These are phyloP conservation scores for Caenorhabditis afra DNA, from an alignment of 2,888 invertebrate genomes.

Conservation along the genomic window DNA sequence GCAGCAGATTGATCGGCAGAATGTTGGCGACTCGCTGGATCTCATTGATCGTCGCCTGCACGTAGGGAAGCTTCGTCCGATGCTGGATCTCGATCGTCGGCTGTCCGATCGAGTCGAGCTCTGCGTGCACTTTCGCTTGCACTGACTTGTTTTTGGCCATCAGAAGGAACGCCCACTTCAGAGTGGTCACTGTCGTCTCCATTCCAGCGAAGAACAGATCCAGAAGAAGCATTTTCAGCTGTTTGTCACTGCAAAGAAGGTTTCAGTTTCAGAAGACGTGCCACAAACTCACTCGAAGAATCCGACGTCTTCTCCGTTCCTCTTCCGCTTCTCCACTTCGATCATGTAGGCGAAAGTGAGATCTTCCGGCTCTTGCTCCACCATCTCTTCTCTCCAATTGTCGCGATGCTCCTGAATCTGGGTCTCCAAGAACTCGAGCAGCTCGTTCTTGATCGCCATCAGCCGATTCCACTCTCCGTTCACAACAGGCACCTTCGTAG, in stretches of 20 bases:
- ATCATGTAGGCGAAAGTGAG: slow-evolving; percentile 78
- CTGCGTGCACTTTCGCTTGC: slow-evolving; percentile 67
- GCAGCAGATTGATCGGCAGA: slow-evolving; percentile 79
- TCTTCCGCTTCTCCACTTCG: slow-evolving; percentile 74
- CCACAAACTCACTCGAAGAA: slow-evolving; percentile 68
- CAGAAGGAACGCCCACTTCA: slow-evolving; percentile 79
- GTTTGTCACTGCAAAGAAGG: slow-evolving; percentile 73
- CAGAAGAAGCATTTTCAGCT: slow-evolving; percentile 78
- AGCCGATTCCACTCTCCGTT: slow-evolving; percentile 75
- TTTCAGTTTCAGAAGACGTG: not conserved
- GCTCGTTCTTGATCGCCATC: slow-evolving; percentile 67
- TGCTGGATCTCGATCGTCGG: slow-evolving; percentile 66
- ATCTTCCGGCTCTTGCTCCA: slow-evolving; percentile 69
- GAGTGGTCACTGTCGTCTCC: slow-evolving; percentile 80
- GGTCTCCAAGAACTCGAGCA: slow-evolving; percentile 71
- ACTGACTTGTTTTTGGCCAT: slow-evolving; percentile 64
- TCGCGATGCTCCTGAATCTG: slow-evolving; percentile 71
- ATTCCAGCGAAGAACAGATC: slow-evolving; percentile 80
- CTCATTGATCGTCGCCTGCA: slow-evolving; percentile 78
- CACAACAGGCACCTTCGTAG: slow-evolving; percentile 73
- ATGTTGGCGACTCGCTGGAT: slow-evolving; percentile 80
- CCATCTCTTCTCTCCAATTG: slow-evolving; percentile 52
- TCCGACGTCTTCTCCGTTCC: slow-evolving; percentile 68
- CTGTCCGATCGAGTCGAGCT: slow-evolving; percentile 66
- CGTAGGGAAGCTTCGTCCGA: slow-evolving; percentile 71